Percentiles rank a stretch among this genome's conserved stretches.
Evolutionary conservation across 2,888 invertebrate species (phyloP).

Genomic region (Brachypterus glaber): DNA sequence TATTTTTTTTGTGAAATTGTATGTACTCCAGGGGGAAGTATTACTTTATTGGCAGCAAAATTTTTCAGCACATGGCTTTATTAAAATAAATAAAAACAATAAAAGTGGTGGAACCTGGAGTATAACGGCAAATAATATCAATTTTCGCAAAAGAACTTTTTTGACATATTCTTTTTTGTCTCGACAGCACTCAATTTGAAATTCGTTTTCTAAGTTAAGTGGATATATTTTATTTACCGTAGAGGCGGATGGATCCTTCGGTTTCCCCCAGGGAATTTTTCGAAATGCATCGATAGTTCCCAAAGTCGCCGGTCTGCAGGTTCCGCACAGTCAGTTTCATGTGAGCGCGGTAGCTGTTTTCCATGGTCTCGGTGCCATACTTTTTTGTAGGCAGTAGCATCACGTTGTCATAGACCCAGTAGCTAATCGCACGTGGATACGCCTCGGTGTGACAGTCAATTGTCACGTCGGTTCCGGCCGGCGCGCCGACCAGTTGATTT

Average conservation of each 20-base stretch:
- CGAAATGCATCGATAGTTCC: conserved; percentile 85
- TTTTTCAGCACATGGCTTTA: too few species aligned
- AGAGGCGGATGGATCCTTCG: conserved; percentile 83
- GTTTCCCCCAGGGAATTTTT: conserved; percentile 91
- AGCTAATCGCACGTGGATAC: conserved; percentile 83
- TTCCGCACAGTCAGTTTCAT: conserved; percentile 83
- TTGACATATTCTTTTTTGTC: too few species aligned
- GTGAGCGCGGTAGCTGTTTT: conserved; percentile 81
- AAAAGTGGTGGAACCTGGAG: too few species aligned
- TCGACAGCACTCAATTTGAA: too few species aligned
- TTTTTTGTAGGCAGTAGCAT: conserved; percentile 86
- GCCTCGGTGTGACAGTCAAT: conserved; percentile 91
- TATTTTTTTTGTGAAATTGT: too few species aligned
- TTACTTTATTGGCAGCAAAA: too few species aligned
- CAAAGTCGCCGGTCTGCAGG: conserved; percentile 75
- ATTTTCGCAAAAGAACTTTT: too few species aligned
- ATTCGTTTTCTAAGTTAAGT: conserved; percentile 25
- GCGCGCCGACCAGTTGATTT: conserved; percentile 86
- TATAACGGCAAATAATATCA: too few species aligned
- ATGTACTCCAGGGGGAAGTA: too few species aligned
- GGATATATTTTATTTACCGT: conserved; percentile 55
- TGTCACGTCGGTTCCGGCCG: conserved; percentile 81
- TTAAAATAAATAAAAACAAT: too few species aligned
- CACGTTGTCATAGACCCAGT: conserved; percentile 84
- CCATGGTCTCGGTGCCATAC: conserved; percentile 72